phyloP scores from a whole-genome alignment of 2,113 vertebrate genomes.

The Fukomys damarensis region DNA sequence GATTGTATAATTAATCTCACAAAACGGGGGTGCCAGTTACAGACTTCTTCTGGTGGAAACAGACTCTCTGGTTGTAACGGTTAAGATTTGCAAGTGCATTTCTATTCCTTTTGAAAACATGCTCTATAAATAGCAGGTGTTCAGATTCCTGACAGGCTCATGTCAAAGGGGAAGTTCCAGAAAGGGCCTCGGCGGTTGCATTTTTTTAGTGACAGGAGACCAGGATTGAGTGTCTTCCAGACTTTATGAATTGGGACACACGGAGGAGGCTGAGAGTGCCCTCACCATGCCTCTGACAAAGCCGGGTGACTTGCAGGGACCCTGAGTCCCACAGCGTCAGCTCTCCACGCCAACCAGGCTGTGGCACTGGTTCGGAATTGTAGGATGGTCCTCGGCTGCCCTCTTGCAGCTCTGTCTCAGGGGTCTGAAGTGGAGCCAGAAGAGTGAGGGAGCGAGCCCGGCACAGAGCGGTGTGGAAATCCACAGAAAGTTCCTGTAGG shows the following conservation, averaged over 20 bases:
- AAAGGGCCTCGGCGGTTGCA: background rate
- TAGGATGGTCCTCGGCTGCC: background rate
- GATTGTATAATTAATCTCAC: background rate
- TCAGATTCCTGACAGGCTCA: slow-evolving; percentile 12
- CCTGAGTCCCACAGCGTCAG: background rate
- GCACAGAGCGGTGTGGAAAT: background rate
- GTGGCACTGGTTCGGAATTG: too few relatives aligned
- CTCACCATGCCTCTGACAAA: too few relatives aligned
- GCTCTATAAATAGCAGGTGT: slow-evolving; percentile 43
- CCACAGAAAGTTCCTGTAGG: background rate
- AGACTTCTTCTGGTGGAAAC: slow-evolving; percentile 2
- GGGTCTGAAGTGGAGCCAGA: background rate
- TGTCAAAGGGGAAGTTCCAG: slow-evolving; percentile 27
- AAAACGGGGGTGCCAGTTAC: background rate
- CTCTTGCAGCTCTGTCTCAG: background rate
- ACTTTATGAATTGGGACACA: background rate
- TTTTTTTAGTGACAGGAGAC: background rate
- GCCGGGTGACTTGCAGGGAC: background rate
- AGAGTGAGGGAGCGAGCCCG: background rate
- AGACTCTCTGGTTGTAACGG: background rate
- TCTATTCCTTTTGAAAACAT: slow-evolving; percentile 59
- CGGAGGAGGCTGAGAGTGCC: background rate
- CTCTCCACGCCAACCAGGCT: background rate
- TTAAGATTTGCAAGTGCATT: background rate
- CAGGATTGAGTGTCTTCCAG: background rate